Percentiles rank a stretch among this genome's conserved stretches.
Conservation (phyloP, 1,140 invertebrate species). For the Venustaconcha ellipsiformis region DNA sequence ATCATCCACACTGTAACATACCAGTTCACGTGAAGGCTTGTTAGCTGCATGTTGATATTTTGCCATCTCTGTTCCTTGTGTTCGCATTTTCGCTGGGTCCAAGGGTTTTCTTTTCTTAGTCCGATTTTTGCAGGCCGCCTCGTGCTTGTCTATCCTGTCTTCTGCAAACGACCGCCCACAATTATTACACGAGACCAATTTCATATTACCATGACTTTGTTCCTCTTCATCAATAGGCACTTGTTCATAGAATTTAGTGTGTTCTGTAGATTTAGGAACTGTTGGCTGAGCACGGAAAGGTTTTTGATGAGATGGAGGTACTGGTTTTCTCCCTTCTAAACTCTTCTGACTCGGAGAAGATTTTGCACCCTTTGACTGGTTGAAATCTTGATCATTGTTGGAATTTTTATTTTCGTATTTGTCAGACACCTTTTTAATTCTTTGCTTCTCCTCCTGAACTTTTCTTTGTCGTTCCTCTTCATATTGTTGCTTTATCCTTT, state of each 20-base stretch:
- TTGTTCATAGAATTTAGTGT: constrained; percentile 38
- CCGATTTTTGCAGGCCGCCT: constrained; percentile 71
- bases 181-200: constrained; percentile 59
- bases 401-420: constrained; percentile 32
- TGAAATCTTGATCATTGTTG: constrained; percentile 6
- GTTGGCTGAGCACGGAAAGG: constrained; percentile 18
- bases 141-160: constrained; percentile 84
- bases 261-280: constrained; percentile 11
- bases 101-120: constrained; percentile 81
- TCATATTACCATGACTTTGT: constrained; percentile 28
- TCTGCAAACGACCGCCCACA: constrained; percentile 77
- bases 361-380: neutral
- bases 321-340: constrained; percentile 7
- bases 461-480: constrained; percentile 32
- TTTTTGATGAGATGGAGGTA: constrained; percentile 34
- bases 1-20: too few species aligned
- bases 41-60: constrained; percentile 70
- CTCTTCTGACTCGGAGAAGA: neutral
- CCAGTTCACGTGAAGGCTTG: too few species aligned
- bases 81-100: constrained; percentile 85
- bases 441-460: constrained; percentile 10
- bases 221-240: constrained; percentile 33
- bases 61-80: constrained; percentile 89
- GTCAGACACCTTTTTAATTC: constrained; percentile 26
- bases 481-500: constrained; percentile 33